phyloP scores from a whole-genome alignment of 2,888 invertebrate genomes.

The Cynaeus angustus region DNA sequence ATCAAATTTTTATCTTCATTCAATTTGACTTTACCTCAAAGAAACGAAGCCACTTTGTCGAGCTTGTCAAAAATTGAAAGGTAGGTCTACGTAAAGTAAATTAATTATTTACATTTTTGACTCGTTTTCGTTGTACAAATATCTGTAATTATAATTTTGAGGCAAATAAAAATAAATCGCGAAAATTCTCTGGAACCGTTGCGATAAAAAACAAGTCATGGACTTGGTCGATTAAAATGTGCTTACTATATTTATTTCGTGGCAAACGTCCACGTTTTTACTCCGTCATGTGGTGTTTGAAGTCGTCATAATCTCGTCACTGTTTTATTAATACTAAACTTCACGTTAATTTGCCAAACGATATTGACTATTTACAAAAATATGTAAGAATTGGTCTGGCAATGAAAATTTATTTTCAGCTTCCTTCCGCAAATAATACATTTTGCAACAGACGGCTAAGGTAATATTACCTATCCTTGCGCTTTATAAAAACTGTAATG shows the following conservation, averaged over 20 bases:
- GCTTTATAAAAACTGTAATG: too few species aligned
- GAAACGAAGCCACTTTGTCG: constrained; percentile 7
- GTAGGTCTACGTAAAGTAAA: constrained; percentile 15
- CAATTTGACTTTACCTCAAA: not conserved
- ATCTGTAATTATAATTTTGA: constrained; percentile 14
- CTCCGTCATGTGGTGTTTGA: constrained; percentile 37
- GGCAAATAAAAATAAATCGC: constrained; percentile 35
- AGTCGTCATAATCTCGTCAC: constrained; percentile 49
- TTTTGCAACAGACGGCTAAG: too few species aligned
- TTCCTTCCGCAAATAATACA: too few species aligned
- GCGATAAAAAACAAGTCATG: constrained; percentile 38
- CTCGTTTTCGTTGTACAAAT: constrained; percentile 4
- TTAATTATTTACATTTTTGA: constrained; percentile 27
- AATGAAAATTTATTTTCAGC: constrained; percentile 5
- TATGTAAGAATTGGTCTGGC: constrained; percentile 9
- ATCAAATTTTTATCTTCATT: not conserved
- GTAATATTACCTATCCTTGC: too few species aligned
- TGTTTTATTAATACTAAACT: constrained; percentile 41
- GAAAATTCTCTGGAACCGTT: constrained; percentile 31
- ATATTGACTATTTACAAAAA: not conserved
- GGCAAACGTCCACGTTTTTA: constrained; percentile 46
- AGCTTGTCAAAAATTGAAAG: constrained; percentile 8
- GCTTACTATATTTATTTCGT: constrained; percentile 46
- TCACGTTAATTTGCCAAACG: constrained; percentile 20
- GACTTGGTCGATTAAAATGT: constrained; percentile 38